Percentiles rank a stretch among this genome's conserved stretches.
phyloP scores from a whole-genome alignment of 2,113 vertebrate species.

The Calypte anna region DNA sequence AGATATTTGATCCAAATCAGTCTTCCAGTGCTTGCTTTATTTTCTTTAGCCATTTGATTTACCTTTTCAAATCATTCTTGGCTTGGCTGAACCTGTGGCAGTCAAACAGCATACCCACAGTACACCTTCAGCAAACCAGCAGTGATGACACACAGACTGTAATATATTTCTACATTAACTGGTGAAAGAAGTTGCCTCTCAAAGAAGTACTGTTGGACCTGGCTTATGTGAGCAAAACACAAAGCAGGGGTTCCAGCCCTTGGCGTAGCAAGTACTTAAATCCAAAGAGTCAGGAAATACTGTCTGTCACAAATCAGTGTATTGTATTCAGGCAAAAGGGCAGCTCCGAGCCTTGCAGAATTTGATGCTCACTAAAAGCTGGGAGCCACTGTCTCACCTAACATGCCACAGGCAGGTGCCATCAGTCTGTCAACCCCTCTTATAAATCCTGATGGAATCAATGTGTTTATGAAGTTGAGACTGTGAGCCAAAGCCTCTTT shows the following conservation, averaged over 20 bases:
- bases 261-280: neutral
- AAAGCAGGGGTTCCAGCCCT: neutral
- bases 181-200: neutral
- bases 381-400: neutral
- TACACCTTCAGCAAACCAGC: neutral
- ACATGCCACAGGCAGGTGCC: neutral
- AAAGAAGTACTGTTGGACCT: neutral
- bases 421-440: neutral
- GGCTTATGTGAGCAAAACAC: too few species aligned
- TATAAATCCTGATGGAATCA: neutral
- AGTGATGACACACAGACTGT: neutral
- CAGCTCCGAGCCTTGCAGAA: neutral
- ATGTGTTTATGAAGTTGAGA: neutral
- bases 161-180: neutral
- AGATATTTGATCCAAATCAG: neutral
- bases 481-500: neutral
- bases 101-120: neutral
- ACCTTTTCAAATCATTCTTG: neutral
- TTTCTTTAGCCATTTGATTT: neutral
- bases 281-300: neutral
- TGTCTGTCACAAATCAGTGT: neutral
- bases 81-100: neutral
- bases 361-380: neutral
- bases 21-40: neutral
- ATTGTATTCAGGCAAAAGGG: neutral